These are phyloP conservation scores for Bradypodion ventrale DNA, from an alignment of 2,797 vertebrate genomes.

Conservation along the genomic window DNA sequence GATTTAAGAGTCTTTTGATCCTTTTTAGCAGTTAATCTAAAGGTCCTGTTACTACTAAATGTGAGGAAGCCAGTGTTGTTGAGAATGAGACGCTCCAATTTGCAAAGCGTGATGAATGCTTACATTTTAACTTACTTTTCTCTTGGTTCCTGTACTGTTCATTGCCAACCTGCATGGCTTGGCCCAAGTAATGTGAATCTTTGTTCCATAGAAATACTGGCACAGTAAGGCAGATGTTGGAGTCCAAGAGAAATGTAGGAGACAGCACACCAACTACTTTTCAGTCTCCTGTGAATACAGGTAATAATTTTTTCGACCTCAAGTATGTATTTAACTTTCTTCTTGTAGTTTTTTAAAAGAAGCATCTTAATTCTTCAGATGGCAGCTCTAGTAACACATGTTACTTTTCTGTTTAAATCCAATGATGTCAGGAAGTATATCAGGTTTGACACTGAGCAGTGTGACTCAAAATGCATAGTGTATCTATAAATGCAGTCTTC, in stretches of 20 bases:
- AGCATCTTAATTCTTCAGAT: background rate
- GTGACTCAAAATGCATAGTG: background rate
- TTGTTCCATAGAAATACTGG: constrained; percentile 70
- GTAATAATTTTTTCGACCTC: constrained; percentile 51
- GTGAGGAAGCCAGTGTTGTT: background rate
- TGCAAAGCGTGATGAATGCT: constrained; percentile 9
- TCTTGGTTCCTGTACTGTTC: background rate
- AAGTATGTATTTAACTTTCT: background rate
- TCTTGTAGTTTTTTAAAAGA: background rate
- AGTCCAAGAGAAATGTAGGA: constrained; percentile 77
- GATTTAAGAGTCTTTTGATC: background rate
- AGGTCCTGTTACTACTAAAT: background rate
- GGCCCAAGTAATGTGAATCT: constrained; percentile 45
- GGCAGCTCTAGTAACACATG: background rate
- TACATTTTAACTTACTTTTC: background rate
- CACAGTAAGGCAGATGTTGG: constrained; percentile 82
- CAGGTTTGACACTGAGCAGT: background rate
- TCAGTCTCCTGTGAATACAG: constrained; percentile 73
- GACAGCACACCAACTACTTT: constrained; percentile 70
- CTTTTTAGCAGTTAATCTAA: background rate
- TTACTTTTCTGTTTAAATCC: background rate
- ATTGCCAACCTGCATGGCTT: constrained; percentile 5
- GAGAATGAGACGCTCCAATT: background rate
- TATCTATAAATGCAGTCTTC: background rate
- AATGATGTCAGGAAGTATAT: background rate